Conservation (phyloP, 1,140 invertebrate genomes). For the Kradibia gibbosae region DNA sequence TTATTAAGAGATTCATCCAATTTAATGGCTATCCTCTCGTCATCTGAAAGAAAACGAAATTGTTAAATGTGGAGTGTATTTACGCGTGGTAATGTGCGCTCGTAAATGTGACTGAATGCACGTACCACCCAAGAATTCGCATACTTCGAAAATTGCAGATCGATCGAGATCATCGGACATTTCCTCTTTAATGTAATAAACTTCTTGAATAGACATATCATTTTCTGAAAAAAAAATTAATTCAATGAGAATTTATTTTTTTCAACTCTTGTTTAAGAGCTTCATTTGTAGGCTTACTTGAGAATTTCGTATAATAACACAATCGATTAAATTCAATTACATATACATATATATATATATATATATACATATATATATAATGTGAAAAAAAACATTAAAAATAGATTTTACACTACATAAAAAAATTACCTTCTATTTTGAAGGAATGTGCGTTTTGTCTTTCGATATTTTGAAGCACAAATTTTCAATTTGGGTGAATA, state of each 20-base stretch:
- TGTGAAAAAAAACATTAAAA: no score
- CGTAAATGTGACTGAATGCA: neutral
- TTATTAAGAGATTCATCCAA: neutral
- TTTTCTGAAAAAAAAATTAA: constrained; percentile 32
- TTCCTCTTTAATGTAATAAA: constrained; percentile 32
- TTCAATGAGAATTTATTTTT: neutral
- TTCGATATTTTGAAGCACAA: no score
- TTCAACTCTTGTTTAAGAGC: no score
- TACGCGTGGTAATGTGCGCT: neutral
- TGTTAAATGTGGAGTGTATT: neutral
- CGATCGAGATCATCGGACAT: neutral
- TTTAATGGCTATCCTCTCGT: neutral
- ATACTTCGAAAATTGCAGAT: neutral
- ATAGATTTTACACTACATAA: no score
- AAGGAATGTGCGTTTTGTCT: no score
- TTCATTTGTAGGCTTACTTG: no score
- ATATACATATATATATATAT: no score
- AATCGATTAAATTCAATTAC: no score
- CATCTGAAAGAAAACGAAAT: neutral
- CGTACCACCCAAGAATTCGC: neutral
- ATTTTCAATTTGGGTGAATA: no score
- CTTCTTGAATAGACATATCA: neutral
- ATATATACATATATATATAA: no score
- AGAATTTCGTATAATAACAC: no score
- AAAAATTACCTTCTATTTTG: no score